A percentile compares a stretch with the other conserved stretches of the same genome.
These are phyloP conservation scores for Nycticebus coucang DNA, from an alignment of 2,113 vertebrate genomes.

Conservation along the genomic window DNA sequence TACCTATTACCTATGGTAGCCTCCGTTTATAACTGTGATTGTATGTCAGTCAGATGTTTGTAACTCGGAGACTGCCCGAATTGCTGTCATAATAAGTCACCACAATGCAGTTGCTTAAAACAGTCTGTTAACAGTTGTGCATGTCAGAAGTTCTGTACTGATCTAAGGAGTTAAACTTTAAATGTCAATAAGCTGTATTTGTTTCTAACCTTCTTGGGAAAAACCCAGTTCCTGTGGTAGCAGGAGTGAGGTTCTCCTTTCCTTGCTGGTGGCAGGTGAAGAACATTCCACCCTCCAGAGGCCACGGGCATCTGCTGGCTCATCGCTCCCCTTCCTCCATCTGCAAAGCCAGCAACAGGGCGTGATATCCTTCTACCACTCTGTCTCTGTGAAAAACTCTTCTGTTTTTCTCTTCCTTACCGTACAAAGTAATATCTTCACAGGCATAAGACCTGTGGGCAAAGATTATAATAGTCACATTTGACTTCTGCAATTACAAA, in stretches of 20 bases:
- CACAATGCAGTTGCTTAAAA: not conserved
- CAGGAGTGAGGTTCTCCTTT: not conserved
- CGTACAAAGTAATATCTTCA: not conserved
- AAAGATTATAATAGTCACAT: not conserved
- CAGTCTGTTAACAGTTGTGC: not conserved
- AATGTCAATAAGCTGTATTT: not conserved
- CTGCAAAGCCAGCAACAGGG: not conserved
- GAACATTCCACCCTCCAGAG: not conserved
- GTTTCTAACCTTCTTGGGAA: not conserved
- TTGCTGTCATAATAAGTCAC: not conserved
- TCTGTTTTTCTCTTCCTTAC: not conserved
- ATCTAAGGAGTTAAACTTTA: not conserved
- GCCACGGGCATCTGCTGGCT: not conserved
- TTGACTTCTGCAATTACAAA: too few species aligned
- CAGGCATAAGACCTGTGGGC: rapidly evolving
- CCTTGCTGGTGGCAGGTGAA: not conserved
- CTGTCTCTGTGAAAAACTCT: not conserved
- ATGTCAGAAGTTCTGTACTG: not conserved
- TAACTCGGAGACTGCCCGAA: too few species aligned
- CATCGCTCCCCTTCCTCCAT: not conserved
- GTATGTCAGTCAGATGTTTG: too few species aligned
- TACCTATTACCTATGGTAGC: too few species aligned
- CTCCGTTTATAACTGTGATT: too few species aligned
- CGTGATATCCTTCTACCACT: too few species aligned
- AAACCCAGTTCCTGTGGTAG: not conserved